Evolutionary conservation across 2,113 vertebrate genomes (phyloP).

Genomic region (Pterocles burchelli): DNA sequence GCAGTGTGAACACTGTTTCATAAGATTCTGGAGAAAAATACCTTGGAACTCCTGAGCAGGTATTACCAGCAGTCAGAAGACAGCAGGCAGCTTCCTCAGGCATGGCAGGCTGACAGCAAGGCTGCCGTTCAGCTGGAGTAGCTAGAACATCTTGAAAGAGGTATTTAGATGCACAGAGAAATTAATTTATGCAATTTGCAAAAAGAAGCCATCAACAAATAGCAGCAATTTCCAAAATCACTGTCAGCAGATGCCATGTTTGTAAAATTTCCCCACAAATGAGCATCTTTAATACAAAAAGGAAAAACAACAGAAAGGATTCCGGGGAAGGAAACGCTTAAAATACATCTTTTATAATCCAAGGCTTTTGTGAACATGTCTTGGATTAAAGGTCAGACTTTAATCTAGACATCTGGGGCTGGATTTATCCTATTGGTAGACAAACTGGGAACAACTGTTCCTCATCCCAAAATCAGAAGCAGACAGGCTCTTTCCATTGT

Average conservation of each 20-base stretch:
- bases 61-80: neutral
- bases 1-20: rapidly evolving
- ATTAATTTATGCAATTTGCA: neutral
- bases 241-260: conserved; percentile 3
- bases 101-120: neutral
- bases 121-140: neutral
- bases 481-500: neutral
- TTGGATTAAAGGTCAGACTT: conserved; percentile 10
- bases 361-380: neutral
- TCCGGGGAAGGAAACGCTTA: neutral
- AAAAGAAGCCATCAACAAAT: neutral
- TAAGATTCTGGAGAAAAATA: neutral
- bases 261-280: neutral
- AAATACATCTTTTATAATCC: neutral
- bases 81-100: neutral
- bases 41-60: neutral
- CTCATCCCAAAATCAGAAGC: neutral
- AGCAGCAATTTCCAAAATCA: neutral
- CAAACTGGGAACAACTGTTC: neutral
- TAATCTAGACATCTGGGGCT: neutral
- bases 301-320: neutral
- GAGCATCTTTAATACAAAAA: neutral
- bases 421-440: neutral
- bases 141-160: neutral
- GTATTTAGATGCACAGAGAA: neutral